Evolutionary conservation across 2,797 vertebrate genomes (phyloP), one percentile per base, ranked within the genome.

Genomic region (Gymnoscopelus microlampas): DNA sequence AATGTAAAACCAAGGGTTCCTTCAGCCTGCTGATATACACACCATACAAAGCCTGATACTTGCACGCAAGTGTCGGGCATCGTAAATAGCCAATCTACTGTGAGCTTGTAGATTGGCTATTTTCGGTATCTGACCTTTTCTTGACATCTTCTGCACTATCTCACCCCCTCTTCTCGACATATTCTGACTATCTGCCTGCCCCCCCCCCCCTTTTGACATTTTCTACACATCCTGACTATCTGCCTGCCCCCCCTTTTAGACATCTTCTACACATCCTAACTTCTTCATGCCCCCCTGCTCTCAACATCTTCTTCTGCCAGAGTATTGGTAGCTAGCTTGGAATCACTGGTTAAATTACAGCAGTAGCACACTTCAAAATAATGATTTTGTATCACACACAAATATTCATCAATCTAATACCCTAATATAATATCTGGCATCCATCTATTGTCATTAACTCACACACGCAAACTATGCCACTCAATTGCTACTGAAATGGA

Each of bases 331-430:
- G 32, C 39, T 13, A 14, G 44, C 12, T 81, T 76, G 79, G 69
- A 79, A 66, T 81, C 64, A 79, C 72, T 71, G 59, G 12, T 57
- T 47, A 84, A 68, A 54, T 63, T 51, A 80, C 51, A 44, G 72
- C 32, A 57, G 54, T 26, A 68, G 58, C 29, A 48, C 50, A 53
- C 65, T 68, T 15, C 2, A 15, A 71, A 70, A 76, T 66, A 12
- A 65, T 60, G 70, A 68, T 79, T 68, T 24, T 55, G 57, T 39
- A 66, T 55, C 64, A 58, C n/a, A 74, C 75, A 67, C 50, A 8
- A 3, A 50, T 32, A 49, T 60, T 75, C 55, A 11, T 73, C 64
- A 47, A 59, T 56, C 44, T 19, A 71, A 63, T 3, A 24, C 53
- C 56, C 70, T 66, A 77, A 56, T 51, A 59, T 26, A 24, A 57